Conservation (phyloP, 2,797 vertebrate species). For the Cryptoblepharus egeriae region DNA sequence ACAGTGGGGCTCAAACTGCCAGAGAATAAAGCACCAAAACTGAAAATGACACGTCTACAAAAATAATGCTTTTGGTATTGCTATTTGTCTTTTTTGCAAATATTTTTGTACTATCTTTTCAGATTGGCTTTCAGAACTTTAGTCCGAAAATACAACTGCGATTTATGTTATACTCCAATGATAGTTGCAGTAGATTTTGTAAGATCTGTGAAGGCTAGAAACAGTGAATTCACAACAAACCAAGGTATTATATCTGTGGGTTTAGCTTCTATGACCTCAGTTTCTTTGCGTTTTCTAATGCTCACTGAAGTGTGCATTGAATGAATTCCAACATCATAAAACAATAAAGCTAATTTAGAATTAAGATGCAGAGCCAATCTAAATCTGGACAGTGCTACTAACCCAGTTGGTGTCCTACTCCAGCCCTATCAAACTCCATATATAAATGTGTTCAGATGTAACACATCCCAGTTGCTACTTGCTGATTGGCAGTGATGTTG, state of each 20-base stretch:
- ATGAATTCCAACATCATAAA: background rate
- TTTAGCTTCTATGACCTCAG: background rate
- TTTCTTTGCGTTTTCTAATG: background rate
- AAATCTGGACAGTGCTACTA: background rate
- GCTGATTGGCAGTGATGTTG: background rate
- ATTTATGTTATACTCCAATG: constrained; percentile 98
- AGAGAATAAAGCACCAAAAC: background rate
- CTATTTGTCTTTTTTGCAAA: constrained; percentile 10
- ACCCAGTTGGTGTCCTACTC: background rate
- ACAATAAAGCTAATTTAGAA: background rate
- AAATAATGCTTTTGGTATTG: background rate
- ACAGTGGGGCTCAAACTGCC: no score
- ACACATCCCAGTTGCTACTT: background rate
- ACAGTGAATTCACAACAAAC: constrained; percentile 96
- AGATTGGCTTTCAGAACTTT: constrained; percentile 94
- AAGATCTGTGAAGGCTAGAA: constrained; percentile 92
- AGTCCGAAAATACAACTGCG: constrained; percentile 92
- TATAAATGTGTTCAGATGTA: background rate
- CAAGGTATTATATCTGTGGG: constrained; percentile 75
- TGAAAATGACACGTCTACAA: background rate
- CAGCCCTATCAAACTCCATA: background rate
- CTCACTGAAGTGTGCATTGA: background rate
- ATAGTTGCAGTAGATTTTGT: constrained; percentile 95
- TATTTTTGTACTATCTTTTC: constrained; percentile 40
- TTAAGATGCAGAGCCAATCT: background rate